Evolutionary conservation across 2,113 vertebrate species (phyloP).

Genomic region (Capreolus pygargus): DNA sequence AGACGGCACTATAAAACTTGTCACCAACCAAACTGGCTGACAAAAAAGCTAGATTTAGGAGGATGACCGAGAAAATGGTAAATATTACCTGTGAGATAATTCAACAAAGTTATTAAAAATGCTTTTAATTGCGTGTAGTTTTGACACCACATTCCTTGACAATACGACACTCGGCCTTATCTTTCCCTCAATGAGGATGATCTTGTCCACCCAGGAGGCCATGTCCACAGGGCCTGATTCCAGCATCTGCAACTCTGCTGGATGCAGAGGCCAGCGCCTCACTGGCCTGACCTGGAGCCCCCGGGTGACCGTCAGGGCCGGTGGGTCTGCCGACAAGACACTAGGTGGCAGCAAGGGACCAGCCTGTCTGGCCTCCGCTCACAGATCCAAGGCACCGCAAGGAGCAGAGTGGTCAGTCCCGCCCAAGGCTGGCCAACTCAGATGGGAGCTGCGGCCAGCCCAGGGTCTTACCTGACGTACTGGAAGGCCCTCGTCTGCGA

Average conservation of each 20-base stretch:
- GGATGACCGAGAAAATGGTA: neutral
- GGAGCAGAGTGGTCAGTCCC: neutral
- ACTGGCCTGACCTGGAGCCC: neutral
- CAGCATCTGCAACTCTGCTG: neutral
- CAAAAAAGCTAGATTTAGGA: neutral
- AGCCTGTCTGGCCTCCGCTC: neutral
- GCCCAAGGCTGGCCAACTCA: accelerated
- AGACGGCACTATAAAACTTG: neutral
- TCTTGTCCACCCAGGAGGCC: neutral
- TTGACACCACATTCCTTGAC: neutral
- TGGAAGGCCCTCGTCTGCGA: conserved; percentile 98
- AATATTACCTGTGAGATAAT: neutral
- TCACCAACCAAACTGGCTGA: neutral
- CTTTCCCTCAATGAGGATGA: neutral
- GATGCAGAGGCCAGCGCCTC: neutral
- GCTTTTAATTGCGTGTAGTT: neutral
- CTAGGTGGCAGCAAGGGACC: conserved; percentile 77
- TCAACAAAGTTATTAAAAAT: neutral
- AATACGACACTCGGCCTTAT: neutral
- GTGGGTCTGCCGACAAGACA: neutral
- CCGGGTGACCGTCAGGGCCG: neutral
- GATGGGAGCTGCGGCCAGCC: neutral
- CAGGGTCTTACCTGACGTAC: conserved; percentile 92
- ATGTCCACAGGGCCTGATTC: neutral
- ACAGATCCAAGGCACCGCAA: neutral